phyloP scores from a whole-genome alignment of 92 coral and sea anemone species.

The Siderastrea siderea region DNA sequence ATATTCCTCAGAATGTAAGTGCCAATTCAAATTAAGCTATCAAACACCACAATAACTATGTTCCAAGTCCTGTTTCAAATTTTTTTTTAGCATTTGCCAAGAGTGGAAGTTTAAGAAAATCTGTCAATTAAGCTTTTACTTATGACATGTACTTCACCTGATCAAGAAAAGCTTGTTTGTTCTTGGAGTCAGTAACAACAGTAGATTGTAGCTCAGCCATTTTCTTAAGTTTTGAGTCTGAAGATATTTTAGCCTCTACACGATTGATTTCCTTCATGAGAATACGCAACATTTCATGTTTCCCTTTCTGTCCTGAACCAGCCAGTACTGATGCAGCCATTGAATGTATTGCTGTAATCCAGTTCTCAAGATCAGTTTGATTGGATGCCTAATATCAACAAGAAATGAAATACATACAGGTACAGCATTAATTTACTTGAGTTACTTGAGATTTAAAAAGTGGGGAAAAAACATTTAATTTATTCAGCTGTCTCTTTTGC shows the following conservation, averaged over 20 bases:
- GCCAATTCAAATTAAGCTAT: no score
- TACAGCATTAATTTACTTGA: no score
- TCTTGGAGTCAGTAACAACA: constrained; percentile 92
- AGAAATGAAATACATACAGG: background rate
- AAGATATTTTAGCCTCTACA: constrained; percentile 82
- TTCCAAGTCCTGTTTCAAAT: no score
- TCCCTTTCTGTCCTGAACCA: constrained; percentile 83
- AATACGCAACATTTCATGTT: constrained; percentile 87
- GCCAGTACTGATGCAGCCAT: constrained; percentile 91
- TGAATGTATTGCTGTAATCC: constrained; percentile 96
- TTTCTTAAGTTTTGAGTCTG: constrained; percentile 96
- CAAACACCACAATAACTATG: no score
- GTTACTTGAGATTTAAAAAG: no score
- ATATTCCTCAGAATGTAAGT: no score
- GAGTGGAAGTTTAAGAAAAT: no score
- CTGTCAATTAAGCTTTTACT: no score
- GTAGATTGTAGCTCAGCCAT: constrained; percentile 99
- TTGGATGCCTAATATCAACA: constrained; percentile 79
- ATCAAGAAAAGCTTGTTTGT: constrained; percentile 90
- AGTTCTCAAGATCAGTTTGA: constrained; percentile 96
- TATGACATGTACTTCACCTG: constrained; percentile 64
- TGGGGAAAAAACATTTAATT: no score
- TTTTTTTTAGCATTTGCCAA: no score
- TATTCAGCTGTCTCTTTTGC: no score
- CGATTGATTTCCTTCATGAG: constrained; percentile 68